phyloP scores from a whole-genome alignment of 2,797 vertebrate genomes.

The Macropus fuliginosus region DNA sequence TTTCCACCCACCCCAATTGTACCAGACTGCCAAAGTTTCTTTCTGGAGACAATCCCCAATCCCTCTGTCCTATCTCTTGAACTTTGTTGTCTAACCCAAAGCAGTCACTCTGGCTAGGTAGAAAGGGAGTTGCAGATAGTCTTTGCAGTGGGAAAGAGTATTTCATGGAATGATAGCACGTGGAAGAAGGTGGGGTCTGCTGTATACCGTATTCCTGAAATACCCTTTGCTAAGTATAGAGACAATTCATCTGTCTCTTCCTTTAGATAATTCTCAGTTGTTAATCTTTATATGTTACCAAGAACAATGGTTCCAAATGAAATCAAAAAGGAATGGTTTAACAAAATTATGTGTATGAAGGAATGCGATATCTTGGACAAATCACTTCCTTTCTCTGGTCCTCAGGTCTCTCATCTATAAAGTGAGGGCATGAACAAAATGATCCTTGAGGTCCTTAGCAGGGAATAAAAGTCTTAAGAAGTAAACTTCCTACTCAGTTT shows the following conservation, averaged over 20 bases:
- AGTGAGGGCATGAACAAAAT: not conserved
- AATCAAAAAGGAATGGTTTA: not conserved
- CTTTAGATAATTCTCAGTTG: not conserved
- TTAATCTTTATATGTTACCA: not conserved
- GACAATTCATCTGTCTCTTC: not conserved
- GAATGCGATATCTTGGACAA: not conserved
- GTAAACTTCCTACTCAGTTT: not conserved
- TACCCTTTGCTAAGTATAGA: not conserved
- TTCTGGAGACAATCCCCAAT: not conserved
- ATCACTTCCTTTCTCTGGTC: not conserved
- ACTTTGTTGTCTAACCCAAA: not conserved
- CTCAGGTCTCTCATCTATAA: not conserved
- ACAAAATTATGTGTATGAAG: not conserved
- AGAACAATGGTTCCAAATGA: not conserved
- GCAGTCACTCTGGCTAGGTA: not conserved
- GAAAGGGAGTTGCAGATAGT: not conserved
- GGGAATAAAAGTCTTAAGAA: not conserved
- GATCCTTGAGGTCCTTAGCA: not conserved
- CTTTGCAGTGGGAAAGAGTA: not conserved
- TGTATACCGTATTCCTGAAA: not conserved
- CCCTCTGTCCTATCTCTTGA: not conserved
- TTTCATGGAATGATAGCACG: not conserved
- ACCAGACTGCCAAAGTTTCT: not conserved
- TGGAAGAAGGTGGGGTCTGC: not conserved
- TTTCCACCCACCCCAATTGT: not conserved